These are phyloP conservation scores for Strigamia crassipes DNA, from an alignment of 2,888 invertebrate species.

Conservation along the genomic window DNA sequence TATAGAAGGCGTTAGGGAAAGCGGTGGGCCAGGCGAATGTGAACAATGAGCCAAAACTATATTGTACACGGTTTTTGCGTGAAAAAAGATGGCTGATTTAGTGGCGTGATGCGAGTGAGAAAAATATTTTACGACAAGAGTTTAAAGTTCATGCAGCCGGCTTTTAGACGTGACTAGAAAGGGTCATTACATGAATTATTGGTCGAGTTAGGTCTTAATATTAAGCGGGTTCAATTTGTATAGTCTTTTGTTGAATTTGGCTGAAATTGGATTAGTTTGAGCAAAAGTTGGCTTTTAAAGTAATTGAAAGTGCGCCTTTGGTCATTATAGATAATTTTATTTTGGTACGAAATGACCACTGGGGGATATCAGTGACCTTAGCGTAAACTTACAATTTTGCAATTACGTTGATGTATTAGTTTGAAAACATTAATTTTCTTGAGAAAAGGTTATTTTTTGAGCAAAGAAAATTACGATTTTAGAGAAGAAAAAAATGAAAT, in stretches of 20 bases:
- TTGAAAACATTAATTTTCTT: neutral
- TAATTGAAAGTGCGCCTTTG: slow-evolving; percentile 28
- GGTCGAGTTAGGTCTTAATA: neutral
- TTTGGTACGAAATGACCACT: slow-evolving; percentile 19
- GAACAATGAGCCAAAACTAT: too few species aligned
- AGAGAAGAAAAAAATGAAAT: too few species aligned
- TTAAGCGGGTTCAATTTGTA: neutral
- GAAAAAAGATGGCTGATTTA: too few species aligned
- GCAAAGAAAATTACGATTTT: too few species aligned
- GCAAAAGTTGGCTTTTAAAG: slow-evolving; percentile 21
- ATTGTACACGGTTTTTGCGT: too few species aligned
- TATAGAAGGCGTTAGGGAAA: too few species aligned
- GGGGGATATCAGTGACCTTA: neutral
- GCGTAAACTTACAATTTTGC: slow-evolving; percentile 28
- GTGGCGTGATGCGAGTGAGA: too few species aligned
- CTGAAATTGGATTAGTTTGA: slow-evolving; percentile 8
- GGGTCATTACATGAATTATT: too few species aligned
- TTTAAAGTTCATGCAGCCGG: too few species aligned
- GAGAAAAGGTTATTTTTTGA: neutral
- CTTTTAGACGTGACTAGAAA: too few species aligned
- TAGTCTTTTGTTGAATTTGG: neutral
- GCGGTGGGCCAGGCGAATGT: too few species aligned
- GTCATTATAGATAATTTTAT: slow-evolving; percentile 29
- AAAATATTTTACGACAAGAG: too few species aligned
- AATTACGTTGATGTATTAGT: slow-evolving; percentile 39